Percentiles rank a stretch among this genome's conserved stretches.
These are phyloP conservation scores for Metellina segmentata DNA, from an alignment of 2,888 invertebrate genomes.

Conservation along the genomic window DNA sequence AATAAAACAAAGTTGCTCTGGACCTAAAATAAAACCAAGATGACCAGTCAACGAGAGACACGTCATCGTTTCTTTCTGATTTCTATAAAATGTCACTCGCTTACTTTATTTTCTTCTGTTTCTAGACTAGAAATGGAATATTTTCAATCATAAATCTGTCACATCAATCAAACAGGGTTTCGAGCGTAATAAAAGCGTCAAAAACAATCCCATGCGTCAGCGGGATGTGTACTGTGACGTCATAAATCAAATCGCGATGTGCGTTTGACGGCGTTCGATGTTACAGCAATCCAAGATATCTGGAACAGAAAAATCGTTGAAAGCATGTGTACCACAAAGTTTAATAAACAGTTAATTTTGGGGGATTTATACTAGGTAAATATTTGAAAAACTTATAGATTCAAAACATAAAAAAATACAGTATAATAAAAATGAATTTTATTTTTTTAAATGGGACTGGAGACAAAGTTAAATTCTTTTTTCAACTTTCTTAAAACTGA, in stretches of 20 bases:
- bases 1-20: too few relatives aligned
- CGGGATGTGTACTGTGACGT: background rate
- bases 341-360: too few relatives aligned
- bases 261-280: background rate
- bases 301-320: too few relatives aligned
- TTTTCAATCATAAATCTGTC: constrained; percentile 14
- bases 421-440: too few relatives aligned
- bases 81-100: background rate
- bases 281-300: background rate
- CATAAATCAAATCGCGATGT: background rate
- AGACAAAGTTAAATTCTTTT: too few relatives aligned
- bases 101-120: background rate
- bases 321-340: too few relatives aligned
- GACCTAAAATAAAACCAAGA: background rate
- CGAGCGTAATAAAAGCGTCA: constrained; percentile 37
- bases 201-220: constrained; percentile 9
- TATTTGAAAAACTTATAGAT: too few relatives aligned
- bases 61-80: background rate
- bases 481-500: too few relatives aligned
- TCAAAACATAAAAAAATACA: too few relatives aligned
- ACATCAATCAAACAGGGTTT: background rate
- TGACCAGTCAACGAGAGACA: background rate
- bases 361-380: too few relatives aligned
- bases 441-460: too few relatives aligned
- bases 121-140: background rate